These are phyloP conservation scores for Pterocles orientalis DNA, from an alignment of 2,113 vertebrate species.

Conservation along the genomic window DNA sequence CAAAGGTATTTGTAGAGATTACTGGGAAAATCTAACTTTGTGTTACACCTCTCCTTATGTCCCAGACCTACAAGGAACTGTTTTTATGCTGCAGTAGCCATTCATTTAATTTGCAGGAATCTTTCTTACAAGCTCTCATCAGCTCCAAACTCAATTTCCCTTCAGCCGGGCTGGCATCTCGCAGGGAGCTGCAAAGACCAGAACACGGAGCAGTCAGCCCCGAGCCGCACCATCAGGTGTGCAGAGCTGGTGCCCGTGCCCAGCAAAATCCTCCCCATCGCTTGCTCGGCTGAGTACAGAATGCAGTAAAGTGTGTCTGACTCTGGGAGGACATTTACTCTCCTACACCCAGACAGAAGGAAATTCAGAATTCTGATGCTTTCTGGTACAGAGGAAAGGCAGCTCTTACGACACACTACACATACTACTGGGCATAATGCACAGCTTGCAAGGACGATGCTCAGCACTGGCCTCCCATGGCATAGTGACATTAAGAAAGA, in stretches of 20 bases:
- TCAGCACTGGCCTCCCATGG: not conserved
- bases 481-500: not conserved
- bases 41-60: not conserved
- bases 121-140: not conserved
- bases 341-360: conserved; percentile 21
- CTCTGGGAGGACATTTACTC: not conserved
- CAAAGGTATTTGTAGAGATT: not conserved
- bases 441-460: not conserved
- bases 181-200: not conserved
- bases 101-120: not conserved
- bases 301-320: not conserved
- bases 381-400: not conserved
- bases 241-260: not conserved
- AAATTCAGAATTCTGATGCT: not conserved
- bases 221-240: not conserved
- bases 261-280: not conserved
- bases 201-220: not conserved
- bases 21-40: not conserved
- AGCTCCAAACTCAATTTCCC: not conserved
- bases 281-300: not conserved
- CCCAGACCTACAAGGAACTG: not conserved
- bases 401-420: not conserved
- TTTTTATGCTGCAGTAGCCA: not conserved
- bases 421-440: not conserved
- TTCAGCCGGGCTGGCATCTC: not conserved